phyloP scores from a whole-genome alignment of 2,888 invertebrate genomes.

The Drosophila neotestacea region DNA sequence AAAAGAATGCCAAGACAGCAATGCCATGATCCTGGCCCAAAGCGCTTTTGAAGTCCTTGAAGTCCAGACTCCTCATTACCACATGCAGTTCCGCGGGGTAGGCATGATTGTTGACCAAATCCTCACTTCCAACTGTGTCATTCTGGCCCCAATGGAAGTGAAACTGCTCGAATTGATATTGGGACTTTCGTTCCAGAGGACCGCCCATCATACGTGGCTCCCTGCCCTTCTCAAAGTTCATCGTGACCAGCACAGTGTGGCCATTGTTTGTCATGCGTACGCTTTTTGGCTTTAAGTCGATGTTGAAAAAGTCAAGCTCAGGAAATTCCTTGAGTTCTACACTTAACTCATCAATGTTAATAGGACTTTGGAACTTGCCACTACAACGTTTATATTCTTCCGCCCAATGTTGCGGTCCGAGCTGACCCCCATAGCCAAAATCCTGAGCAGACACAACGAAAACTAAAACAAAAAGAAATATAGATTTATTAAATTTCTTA shows the following conservation, averaged over 20 bases:
- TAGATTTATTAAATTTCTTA: neutral
- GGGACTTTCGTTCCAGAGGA: constrained; percentile 3
- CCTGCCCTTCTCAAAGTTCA: constrained; percentile 7
- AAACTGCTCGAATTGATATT: constrained; percentile 86
- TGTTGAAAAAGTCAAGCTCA: neutral
- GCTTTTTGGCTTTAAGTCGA: neutral
- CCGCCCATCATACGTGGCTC: constrained; percentile 4
- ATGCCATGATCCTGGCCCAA: constrained; percentile 89
- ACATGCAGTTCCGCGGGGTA: constrained; percentile 92
- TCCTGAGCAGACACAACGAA: constrained; percentile 5
- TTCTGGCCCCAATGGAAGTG: constrained; percentile 93
- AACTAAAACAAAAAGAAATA: neutral
- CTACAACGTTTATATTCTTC: constrained; percentile 13
- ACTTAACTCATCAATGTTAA: constrained; percentile 12
- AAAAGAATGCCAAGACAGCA: constrained; percentile 19
- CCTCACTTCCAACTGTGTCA: constrained; percentile 91
- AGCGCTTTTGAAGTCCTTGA: constrained; percentile 87
- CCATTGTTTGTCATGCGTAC: constrained; percentile 18
- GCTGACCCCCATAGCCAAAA: constrained; percentile 5
- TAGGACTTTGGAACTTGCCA: constrained; percentile 25
- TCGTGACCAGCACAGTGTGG: constrained; percentile 25
- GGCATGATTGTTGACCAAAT: constrained; percentile 85
- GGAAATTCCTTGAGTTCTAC: constrained; percentile 3
- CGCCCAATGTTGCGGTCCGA: constrained; percentile 21
- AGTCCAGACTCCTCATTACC: constrained; percentile 90